Percentiles rank a stretch among this genome's conserved stretches.
These are phyloP conservation scores for Conger conger DNA, from an alignment of 2,113 vertebrate species.

Conservation along the genomic window DNA sequence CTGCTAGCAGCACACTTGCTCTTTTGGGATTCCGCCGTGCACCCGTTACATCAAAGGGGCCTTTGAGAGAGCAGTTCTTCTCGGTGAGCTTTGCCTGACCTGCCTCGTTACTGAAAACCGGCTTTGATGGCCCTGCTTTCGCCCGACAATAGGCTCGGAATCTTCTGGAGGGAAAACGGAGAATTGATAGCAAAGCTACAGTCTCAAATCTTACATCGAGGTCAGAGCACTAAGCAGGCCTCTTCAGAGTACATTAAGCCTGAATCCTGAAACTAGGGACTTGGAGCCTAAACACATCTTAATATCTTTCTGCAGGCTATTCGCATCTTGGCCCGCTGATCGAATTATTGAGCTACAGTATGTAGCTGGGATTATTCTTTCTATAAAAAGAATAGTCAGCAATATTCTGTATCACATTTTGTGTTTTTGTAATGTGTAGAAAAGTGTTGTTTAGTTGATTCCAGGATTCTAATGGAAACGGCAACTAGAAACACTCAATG, in stretches of 20 bases:
- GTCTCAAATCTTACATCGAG: slow-evolving; percentile 69
- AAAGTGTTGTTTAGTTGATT: no score
- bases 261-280: slow-evolving; percentile 58
- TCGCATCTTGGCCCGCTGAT: no score
- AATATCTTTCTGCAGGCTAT: no score
- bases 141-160: slow-evolving; percentile 63
- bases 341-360: no score
- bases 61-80: slow-evolving; percentile 60
- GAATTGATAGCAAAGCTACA: slow-evolving; percentile 67
- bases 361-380: background rate
- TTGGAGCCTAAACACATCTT: slow-evolving; percentile 29
- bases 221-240: slow-evolving; percentile 41
- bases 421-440: no score
- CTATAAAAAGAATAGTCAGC: no score
- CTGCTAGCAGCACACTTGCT: slow-evolving; percentile 66
- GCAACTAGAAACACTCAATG: no score
- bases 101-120: slow-evolving; percentile 69
- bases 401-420: no score
- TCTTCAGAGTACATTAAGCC: slow-evolving; percentile 61
- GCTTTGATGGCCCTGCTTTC: slow-evolving; percentile 66
- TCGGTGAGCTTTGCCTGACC: slow-evolving; percentile 66
- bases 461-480: no score
- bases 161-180: slow-evolving; percentile 62
- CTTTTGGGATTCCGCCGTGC: slow-evolving; percentile 72
- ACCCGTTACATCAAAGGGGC: slow-evolving; percentile 65